A percentile compares a stretch with the other conserved stretches of the same genome.
Evolutionary conservation across 2,888 invertebrate genomes (phyloP).

Genomic region (Drosophila eohydei): DNA sequence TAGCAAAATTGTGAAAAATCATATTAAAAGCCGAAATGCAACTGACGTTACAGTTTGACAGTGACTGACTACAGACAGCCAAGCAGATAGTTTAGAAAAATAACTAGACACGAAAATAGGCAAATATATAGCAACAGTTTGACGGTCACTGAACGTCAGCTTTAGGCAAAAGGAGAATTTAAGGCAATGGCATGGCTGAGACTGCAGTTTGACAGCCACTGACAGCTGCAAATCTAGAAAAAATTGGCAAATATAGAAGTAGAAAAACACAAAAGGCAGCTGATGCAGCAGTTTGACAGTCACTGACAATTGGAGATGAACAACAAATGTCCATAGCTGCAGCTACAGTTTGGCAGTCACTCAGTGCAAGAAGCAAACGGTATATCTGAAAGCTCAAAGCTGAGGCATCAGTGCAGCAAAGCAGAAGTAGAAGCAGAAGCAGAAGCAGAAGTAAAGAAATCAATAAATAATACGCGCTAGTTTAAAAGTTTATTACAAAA

Average conservation of each 20-base stretch:
- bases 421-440: not conserved
- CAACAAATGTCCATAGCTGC: not conserved
- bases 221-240: not conserved
- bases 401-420: slow-evolving; percentile 13
- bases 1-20: not conserved
- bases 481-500: slow-evolving; percentile 20
- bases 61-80: too few relatives aligned
- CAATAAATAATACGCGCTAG: slow-evolving; percentile 19
- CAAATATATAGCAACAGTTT: too few relatives aligned
- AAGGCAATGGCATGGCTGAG: too few relatives aligned
- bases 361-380: not conserved
- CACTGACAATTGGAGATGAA: not conserved
- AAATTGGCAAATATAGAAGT: not conserved
- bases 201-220: not conserved
- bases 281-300: not conserved
- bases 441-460: too few relatives aligned
- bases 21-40: too few relatives aligned
- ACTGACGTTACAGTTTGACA: too few relatives aligned
- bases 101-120: too few relatives aligned
- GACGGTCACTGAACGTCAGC: too few relatives aligned
- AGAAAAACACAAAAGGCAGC: not conserved
- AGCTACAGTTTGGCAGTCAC: not conserved
- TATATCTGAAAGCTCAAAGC: slow-evolving; percentile 11
- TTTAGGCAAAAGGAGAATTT: too few relatives aligned
- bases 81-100: too few relatives aligned